These are phyloP conservation scores for Sphaerodactylus townsendi DNA, from an alignment of 2,113 vertebrate genomes.

Conservation along the genomic window DNA sequence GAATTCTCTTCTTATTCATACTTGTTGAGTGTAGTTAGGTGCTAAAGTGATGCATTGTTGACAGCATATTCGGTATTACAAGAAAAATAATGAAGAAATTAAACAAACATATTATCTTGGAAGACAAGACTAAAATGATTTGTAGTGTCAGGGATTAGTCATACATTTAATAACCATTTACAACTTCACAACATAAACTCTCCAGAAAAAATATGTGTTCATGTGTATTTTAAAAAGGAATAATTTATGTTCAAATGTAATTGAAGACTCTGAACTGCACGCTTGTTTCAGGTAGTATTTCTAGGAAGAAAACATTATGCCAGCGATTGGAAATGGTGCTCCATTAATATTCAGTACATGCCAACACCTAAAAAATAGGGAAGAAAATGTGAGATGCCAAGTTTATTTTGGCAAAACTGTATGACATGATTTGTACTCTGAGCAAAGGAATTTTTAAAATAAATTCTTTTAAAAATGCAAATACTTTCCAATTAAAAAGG, in stretches of 20 bases:
- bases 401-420: conserved; percentile 65
- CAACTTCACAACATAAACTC: conserved; percentile 12
- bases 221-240: background rate
- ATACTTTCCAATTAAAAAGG: conserved; percentile 57
- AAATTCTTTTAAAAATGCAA: conserved; percentile 59
- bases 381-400: conserved; percentile 56
- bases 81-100: conserved; percentile 23
- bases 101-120: background rate
- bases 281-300: conserved; percentile 46
- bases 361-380: conserved; percentile 48
- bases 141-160: background rate
- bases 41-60: background rate
- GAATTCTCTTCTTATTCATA: conserved; percentile 1
- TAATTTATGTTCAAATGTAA: conserved; percentile 35
- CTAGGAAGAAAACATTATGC: conserved; percentile 60
- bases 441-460: conserved; percentile 50
- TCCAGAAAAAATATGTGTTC: background rate
- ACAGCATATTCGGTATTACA: conserved; percentile 23
- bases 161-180: conserved; percentile 34
- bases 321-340: conserved; percentile 60
- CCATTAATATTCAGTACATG: conserved; percentile 65
- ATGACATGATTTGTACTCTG: conserved; percentile 63
- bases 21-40: background rate
- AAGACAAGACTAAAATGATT: background rate
- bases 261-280: conserved; percentile 33